These are phyloP conservation scores for Microcebus jonahi DNA, from an alignment of 2,113 vertebrate species.

Conservation along the genomic window DNA sequence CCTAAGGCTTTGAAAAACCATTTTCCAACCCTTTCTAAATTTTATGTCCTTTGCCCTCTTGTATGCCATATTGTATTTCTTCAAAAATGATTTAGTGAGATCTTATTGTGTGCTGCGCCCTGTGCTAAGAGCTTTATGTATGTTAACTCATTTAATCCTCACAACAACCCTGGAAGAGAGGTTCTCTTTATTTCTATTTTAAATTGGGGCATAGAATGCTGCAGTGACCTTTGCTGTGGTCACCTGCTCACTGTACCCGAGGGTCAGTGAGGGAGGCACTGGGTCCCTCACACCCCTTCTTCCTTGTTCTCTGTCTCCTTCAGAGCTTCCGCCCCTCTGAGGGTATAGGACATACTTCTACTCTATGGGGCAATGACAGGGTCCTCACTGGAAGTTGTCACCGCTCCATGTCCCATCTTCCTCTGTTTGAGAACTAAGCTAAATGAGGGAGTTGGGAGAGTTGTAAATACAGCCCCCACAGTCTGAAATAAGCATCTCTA, in stretches of 20 bases:
- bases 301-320: neutral
- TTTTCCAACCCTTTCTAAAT: slow-evolving; percentile 42
- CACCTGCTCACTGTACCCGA: neutral
- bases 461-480: neutral
- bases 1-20: slow-evolving; percentile 36
- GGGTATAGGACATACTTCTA: neutral
- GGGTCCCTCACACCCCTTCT: fast-evolving
- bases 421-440: neutral
- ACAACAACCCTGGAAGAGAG: neutral
- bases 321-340: neutral
- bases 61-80: neutral
- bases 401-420: neutral
- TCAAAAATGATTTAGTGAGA: neutral
- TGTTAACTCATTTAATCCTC: neutral
- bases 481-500: neutral
- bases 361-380: neutral
- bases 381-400: neutral
- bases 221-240: neutral
- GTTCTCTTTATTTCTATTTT: neutral
- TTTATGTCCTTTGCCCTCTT: neutral
- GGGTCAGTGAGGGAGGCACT: neutral
- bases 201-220: neutral
- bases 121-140: neutral
- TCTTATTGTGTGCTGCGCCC: neutral
- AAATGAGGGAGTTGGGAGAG: neutral